Percentiles rank a stretch among this genome's conserved stretches.
Conservation (phyloP, 1,140 invertebrate genomes). For the Heliconius himera region DNA sequence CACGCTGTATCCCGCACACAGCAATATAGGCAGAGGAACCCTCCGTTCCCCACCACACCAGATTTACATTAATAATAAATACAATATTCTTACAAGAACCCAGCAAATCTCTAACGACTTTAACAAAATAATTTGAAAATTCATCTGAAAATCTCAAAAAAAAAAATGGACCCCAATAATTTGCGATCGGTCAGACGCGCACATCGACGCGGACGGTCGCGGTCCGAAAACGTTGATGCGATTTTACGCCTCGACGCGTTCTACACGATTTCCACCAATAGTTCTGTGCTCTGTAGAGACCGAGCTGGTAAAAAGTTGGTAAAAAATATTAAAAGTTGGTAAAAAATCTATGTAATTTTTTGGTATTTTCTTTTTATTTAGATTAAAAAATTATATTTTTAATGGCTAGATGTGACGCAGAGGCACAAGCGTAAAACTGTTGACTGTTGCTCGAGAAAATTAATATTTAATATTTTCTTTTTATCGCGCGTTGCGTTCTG, state of each 20-base stretch:
- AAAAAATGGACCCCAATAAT: constrained; percentile 41
- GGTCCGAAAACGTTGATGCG: constrained; percentile 52
- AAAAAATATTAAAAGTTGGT: not conserved
- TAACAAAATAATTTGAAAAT: not conserved
- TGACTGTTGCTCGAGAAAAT: too few relatives aligned
- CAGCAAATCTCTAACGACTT: not conserved
- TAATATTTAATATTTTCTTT: too few relatives aligned
- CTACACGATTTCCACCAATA: constrained; percentile 3
- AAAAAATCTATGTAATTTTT: not conserved
- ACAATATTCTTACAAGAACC: too few relatives aligned
- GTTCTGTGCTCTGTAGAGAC: not conserved
- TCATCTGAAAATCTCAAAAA: not conserved
- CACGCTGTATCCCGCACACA: too few relatives aligned
- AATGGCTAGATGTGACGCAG: too few relatives aligned
- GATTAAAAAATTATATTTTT: too few relatives aligned
- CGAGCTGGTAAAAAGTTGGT: not conserved
- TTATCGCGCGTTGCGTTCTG: too few relatives aligned
- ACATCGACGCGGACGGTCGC: constrained; percentile 51
- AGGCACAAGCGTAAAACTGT: too few relatives aligned
- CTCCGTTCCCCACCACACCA: too few relatives aligned
- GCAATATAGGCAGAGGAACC: too few relatives aligned
- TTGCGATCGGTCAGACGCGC: constrained; percentile 57
- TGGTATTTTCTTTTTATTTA: not conserved
- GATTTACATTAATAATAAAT: too few relatives aligned
- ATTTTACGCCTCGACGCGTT: constrained; percentile 57